Conservation (phyloP, 2,888 invertebrate species). For the Allygus modestus region DNA sequence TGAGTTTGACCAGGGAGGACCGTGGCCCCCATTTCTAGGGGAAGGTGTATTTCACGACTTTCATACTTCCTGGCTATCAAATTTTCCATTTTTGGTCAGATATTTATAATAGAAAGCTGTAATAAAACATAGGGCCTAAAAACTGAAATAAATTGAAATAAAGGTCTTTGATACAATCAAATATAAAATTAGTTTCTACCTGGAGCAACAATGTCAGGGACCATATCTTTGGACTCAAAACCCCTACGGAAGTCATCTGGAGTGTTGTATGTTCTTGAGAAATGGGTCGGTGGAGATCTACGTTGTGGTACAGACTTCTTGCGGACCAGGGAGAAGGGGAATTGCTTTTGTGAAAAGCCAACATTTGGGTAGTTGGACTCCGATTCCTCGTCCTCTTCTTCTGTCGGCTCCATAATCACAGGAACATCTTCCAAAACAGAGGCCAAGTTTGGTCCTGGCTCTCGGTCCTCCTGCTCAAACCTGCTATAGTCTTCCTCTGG, state of each 20-base stretch:
- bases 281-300: constrained; percentile 67
- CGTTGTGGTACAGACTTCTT: constrained; percentile 57
- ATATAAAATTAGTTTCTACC: too few relatives aligned
- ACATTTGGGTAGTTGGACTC: constrained; percentile 44
- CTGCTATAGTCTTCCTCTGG: constrained; percentile 25
- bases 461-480: constrained; percentile 7
- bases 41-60: too few relatives aligned
- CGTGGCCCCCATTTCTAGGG: too few relatives aligned
- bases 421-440: constrained; percentile 28
- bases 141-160: too few relatives aligned
- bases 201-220: too few relatives aligned
- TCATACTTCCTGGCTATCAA: too few relatives aligned
- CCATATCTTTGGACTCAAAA: constrained; percentile 73
- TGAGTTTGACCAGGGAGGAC: too few relatives aligned
- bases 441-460: neutral
- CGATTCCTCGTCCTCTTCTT: constrained; percentile 56
- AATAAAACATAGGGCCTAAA: too few relatives aligned
- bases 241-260: constrained; percentile 75
- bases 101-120: too few relatives aligned
- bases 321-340: constrained; percentile 54
- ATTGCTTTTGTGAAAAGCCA: constrained; percentile 56
- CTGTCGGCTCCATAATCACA: constrained; percentile 48
- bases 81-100: too few relatives aligned
- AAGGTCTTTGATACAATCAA: too few relatives aligned
- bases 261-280: constrained; percentile 75